phyloP scores from a whole-genome alignment of 2,888 invertebrate genomes.

The Sylvicola cinctus region DNA sequence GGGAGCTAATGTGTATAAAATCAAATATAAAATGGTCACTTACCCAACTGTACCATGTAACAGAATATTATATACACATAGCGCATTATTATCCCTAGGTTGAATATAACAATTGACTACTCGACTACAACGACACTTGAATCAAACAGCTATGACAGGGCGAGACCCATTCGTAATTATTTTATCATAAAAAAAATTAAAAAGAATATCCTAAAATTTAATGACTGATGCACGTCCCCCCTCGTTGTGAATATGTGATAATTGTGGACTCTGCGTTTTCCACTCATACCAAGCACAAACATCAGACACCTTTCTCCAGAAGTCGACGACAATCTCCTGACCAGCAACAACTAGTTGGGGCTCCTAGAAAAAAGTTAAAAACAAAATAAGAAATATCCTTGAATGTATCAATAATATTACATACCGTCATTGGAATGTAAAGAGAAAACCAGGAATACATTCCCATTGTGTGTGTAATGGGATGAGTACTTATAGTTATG shows the following conservation, averaged over 20 bases:
- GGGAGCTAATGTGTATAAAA: too few relatives aligned
- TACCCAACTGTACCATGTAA: too few relatives aligned
- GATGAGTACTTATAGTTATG: constrained; percentile 73
- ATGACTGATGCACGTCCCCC: constrained; percentile 16
- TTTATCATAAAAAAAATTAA: too few relatives aligned
- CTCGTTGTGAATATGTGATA: constrained; percentile 18
- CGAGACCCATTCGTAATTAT: too few relatives aligned
- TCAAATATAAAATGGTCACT: too few relatives aligned
- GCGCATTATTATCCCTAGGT: too few relatives aligned
- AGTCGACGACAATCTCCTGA: constrained; percentile 52
- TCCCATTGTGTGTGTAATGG: constrained; percentile 67
- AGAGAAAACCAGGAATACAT: constrained; percentile 99
- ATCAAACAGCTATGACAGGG: too few relatives aligned
- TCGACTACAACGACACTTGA: too few relatives aligned
- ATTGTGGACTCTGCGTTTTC: constrained; percentile 29
- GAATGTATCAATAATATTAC: constrained; percentile 9
- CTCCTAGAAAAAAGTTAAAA: constrained; percentile 13
- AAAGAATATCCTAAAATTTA: constrained; percentile 6
- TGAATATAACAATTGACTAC: too few relatives aligned
- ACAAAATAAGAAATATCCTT: background rate
- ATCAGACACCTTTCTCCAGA: constrained; percentile 64
- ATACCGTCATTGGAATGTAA: constrained; percentile 71
- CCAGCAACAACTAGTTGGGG: constrained; percentile 39
- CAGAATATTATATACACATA: too few relatives aligned
- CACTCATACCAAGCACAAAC: constrained; percentile 95